Evolutionary conservation across 1,140 invertebrate genomes (phyloP).

Genomic region (Phymorhynchus buccinoides): DNA sequence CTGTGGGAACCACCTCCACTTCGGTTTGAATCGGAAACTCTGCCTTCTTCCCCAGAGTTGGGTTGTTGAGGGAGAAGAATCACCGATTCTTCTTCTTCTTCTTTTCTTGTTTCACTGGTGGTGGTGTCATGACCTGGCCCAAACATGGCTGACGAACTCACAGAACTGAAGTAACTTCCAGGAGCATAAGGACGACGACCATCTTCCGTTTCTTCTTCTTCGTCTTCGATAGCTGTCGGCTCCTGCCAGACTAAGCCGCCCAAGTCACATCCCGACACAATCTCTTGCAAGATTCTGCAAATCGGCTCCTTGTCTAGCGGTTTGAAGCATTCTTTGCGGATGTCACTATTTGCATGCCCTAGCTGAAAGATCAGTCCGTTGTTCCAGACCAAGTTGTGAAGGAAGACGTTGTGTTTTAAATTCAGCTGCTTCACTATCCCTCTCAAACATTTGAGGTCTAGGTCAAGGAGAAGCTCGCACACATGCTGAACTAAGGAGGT

Average conservation of each 20-base stretch:
- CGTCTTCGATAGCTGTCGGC: background rate
- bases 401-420: background rate
- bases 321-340: background rate
- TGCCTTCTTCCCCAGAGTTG: background rate
- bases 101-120: background rate
- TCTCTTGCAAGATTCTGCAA: background rate
- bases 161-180: background rate
- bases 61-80: background rate
- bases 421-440: background rate
- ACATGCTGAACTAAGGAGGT: background rate
- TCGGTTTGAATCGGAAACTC: background rate
- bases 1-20: background rate
- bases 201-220: slow-evolving; percentile 24
- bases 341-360: background rate
- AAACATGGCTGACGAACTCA: background rate
- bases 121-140: background rate
- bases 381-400: slow-evolving; percentile 16
- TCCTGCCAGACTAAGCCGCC: background rate
- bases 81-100: background rate
- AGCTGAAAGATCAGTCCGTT: slow-evolving; percentile 1
- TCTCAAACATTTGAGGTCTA: background rate
- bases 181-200: background rate
- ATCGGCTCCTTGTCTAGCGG: background rate
- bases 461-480: background rate
- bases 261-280: background rate